phyloP scores from a whole-genome alignment of 2,113 vertebrate genomes.

The Bufo bufo region DNA sequence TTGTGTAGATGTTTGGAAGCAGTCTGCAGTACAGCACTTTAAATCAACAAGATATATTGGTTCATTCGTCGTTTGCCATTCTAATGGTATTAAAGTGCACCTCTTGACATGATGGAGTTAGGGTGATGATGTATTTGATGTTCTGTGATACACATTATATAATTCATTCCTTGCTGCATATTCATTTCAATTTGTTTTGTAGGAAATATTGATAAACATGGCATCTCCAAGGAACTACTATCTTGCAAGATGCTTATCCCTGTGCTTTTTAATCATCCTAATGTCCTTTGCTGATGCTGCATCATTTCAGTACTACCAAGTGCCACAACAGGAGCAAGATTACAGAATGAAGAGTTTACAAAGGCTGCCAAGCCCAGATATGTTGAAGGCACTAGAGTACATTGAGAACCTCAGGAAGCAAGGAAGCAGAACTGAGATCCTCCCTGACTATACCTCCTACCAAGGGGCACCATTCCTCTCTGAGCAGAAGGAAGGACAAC shows the following conservation, averaged over 20 bases:
- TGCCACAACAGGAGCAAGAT: constrained; percentile 80
- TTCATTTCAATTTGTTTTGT: constrained; percentile 69
- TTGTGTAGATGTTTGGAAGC: constrained; percentile 17
- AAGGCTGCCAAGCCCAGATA: constrained; percentile 79
- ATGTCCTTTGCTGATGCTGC: constrained; percentile 73
- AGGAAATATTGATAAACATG: constrained; percentile 77
- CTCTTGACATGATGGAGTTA: background rate
- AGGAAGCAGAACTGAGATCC: constrained; percentile 77
- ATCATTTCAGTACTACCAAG: constrained; percentile 82
- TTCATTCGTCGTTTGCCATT: constrained; percentile 12
- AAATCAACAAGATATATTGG: background rate
- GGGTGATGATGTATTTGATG: background rate
- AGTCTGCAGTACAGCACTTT: constrained; percentile 11
- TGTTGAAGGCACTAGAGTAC: constrained; percentile 93
- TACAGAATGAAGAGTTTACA: constrained; percentile 72
- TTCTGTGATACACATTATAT: background rate
- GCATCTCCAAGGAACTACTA: constrained; percentile 68
- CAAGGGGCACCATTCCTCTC: constrained; percentile 71
- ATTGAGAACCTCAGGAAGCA: constrained; percentile 88
- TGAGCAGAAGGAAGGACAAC: constrained; percentile 78
- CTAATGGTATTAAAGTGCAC: constrained; percentile 37
- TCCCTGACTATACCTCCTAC: constrained; percentile 75
- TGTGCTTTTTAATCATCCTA: constrained; percentile 71
- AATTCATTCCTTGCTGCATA: constrained; percentile 64
- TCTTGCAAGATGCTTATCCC: constrained; percentile 66